Base-by-base conservation (phyloP, 2,113 vertebrate genomes). In the Neodon shergylaensis region DNA sequence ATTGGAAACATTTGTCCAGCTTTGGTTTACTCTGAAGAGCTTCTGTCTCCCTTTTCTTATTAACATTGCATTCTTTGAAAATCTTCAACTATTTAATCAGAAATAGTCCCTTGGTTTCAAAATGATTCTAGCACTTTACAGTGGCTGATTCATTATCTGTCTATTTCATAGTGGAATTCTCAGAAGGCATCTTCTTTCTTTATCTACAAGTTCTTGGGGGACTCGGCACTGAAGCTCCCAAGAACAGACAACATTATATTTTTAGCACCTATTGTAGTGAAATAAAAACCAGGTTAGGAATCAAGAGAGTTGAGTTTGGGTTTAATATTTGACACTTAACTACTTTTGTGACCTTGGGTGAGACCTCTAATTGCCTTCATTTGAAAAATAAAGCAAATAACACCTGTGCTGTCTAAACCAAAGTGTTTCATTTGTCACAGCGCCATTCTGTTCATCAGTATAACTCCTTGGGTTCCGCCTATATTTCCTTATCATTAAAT, bases 281-380 rank as follows among this genome's bases (percentile, higher is more conserved):
- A 21, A 96, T 91, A 63, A 93, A 98, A 97, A 96, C 72, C 96
- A 95, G 97, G 97, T 97, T 97, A 98, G 76, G 95, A 97, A 95
- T 96, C 96, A 94, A 92, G 97, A 97, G 97, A 98, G 92, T 96
- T 97, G 96, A 68, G 47, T 95, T 95, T 96, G 90, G 95, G 70
- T 96, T 97, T 96, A 98, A 97, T 96, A 65, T 97, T 84, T 95
- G 88, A 96, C 84, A 97, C 70, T 96, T 97, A 97, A 97, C 93
- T 97, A 95, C 79, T 93, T 98, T 96, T 95, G 54, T 96, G 94
- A 97, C 97, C 93, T 95, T 96, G 93, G 87, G 95, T 92, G 90
- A 96, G 78, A 93, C 39, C 26, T 47, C 58, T 93, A 97, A 97
- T 96, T 98, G 87, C 47, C 74, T 83, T 96, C 87, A 63, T 96